phyloP scores from a whole-genome alignment of 2,888 invertebrate species.

The Coleophora deauratella region DNA sequence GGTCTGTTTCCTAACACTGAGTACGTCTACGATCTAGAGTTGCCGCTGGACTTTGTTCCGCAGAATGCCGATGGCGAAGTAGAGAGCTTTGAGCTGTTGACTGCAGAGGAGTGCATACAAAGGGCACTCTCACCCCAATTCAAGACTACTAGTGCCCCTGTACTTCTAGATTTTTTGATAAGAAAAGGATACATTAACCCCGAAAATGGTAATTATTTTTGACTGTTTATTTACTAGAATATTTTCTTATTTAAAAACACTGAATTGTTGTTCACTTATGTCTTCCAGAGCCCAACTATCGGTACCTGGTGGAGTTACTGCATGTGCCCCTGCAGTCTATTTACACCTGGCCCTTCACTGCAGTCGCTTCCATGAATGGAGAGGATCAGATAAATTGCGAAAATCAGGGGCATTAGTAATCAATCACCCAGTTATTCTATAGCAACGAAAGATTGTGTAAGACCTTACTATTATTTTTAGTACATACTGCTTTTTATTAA shows the following conservation, averaged over 20 bases:
- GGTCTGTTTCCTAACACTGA: constrained; percentile 96
- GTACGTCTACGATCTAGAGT: constrained; percentile 93
- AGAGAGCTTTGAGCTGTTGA: constrained; percentile 89
- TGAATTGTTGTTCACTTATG: no score
- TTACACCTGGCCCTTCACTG: constrained; percentile 75
- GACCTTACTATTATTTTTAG: no score
- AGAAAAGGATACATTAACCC: constrained; percentile 91
- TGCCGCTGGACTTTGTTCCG: constrained; percentile 93
- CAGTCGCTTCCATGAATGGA: constrained; percentile 41
- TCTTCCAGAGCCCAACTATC: constrained; percentile 86
- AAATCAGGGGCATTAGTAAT: constrained; percentile 1
- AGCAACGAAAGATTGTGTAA: no score
- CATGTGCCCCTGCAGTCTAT: constrained; percentile 91
- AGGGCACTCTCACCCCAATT: constrained; percentile 88
- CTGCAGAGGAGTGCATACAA: constrained; percentile 87
- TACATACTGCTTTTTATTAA: no score
- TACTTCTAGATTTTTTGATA: constrained; percentile 93
- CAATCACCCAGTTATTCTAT: no score
- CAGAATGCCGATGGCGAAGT: constrained; percentile 96
- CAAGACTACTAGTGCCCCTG: constrained; percentile 95
- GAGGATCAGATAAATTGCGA: constrained; percentile 26
- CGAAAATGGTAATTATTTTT: constrained; percentile 81
- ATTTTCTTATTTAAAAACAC: no score
- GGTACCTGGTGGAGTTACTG: constrained; percentile 87
- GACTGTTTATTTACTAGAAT: background rate